phyloP scores from a whole-genome alignment of 2,888 invertebrate genomes.

The Scelioninae gen. 2 region DNA sequence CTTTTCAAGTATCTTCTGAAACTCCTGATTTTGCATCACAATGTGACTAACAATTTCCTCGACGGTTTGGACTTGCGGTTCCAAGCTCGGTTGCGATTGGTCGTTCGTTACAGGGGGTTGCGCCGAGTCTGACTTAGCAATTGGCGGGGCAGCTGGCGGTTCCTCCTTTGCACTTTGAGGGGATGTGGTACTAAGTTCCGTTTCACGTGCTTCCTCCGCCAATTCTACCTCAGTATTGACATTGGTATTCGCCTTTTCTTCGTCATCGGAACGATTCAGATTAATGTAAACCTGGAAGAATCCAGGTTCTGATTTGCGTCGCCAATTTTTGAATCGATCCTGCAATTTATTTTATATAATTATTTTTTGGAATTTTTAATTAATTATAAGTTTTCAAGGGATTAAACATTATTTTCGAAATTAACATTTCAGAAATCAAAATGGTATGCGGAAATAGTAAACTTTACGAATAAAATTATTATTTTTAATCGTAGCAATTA shows the following conservation, averaged over 20 bases:
- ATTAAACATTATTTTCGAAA: too few relatives aligned
- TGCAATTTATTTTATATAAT: conserved; percentile 47
- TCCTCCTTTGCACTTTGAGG: conserved; percentile 75
- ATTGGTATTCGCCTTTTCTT: conserved; percentile 62
- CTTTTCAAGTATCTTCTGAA: conserved; percentile 86
- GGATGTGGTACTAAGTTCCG: conserved; percentile 14
- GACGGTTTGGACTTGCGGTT: conserved; percentile 76
- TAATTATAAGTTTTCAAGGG: too few relatives aligned
- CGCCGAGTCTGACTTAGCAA: conserved; percentile 1
- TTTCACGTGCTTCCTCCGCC: conserved; percentile 53
- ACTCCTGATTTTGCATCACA: conserved; percentile 88
- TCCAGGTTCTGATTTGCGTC: conserved; percentile 85
- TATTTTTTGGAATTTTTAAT: conserved; percentile 1
- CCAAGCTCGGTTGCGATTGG: conserved; percentile 52
- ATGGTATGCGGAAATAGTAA: too few relatives aligned
- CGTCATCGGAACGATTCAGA: conserved; percentile 71
- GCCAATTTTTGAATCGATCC: conserved; percentile 80
- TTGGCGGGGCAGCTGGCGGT: conserved; percentile 8
- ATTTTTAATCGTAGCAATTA: too few relatives aligned
- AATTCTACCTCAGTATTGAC: conserved; percentile 59
- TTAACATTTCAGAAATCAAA: too few relatives aligned
- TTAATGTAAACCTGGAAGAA: conserved; percentile 75
- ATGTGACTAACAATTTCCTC: conserved; percentile 89
- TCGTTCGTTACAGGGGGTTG: conserved; percentile 13
- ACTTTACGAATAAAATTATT: too few relatives aligned